Conservation (phyloP, 2,797 vertebrate species). For the Channallabes apus region DNA sequence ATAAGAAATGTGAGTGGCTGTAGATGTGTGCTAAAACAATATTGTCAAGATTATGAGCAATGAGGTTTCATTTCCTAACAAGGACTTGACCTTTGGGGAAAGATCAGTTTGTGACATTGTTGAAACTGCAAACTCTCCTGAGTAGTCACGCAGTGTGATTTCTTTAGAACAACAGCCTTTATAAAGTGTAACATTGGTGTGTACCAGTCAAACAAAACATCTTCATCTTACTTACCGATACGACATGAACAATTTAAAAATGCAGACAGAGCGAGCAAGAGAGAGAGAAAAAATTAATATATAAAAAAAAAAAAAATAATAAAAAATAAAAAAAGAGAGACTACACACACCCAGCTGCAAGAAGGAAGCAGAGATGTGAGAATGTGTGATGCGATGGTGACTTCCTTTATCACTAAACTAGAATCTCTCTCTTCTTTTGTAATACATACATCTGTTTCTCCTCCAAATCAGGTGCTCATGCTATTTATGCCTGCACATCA, state of each 20-base stretch:
- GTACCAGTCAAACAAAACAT: neutral
- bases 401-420: conserved; percentile 18
- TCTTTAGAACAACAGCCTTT: neutral
- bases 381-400: conserved; percentile 30
- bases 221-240: neutral
- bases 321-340: neutral
- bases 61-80: conserved; percentile 26
- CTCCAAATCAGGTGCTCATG: conserved; percentile 29
- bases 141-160: neutral
- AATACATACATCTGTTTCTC: conserved; percentile 33
- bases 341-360: conserved; percentile 22
- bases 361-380: conserved; percentile 37
- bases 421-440: conserved; percentile 25
- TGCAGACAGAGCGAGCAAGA: neutral
- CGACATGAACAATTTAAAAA: neutral
- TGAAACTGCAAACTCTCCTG: conserved; percentile 7
- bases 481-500: neutral
- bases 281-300: neutral
- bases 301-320: neutral
- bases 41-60: conserved; percentile 22
- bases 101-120: conserved; percentile 13
- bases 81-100: conserved; percentile 30
- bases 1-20: conserved; percentile 44
- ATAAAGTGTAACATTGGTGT: neutral
- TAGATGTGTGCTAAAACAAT: neutral